Evolutionary conservation across 2,888 invertebrate genomes (phyloP).

Genomic region (Diloba caeruleocephala): DNA sequence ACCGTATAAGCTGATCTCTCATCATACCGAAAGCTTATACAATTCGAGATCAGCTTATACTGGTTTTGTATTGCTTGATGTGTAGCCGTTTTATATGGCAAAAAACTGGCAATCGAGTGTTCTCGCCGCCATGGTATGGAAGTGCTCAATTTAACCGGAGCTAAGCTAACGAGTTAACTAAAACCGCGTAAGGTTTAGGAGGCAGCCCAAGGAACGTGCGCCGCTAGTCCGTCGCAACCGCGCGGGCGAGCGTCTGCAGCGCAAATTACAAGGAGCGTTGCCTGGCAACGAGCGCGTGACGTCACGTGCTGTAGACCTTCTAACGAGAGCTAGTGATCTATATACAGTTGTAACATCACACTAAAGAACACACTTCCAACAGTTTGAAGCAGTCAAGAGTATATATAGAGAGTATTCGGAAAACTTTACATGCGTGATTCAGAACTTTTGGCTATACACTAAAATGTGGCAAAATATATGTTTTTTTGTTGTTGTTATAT

Average conservation of each 20-base stretch:
- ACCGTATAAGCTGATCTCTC: no score
- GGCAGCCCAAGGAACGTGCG: conserved; percentile 89
- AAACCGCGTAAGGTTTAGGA: conserved; percentile 85
- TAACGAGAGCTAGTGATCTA: conserved; percentile 90
- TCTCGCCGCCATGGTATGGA: conserved; percentile 90
- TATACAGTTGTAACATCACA: conserved; percentile 91
- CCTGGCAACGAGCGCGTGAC: conserved; percentile 90
- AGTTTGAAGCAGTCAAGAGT: no score
- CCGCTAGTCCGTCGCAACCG: conserved; percentile 90
- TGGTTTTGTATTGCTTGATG: no score
- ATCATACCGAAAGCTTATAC: no score
- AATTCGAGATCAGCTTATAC: no score
- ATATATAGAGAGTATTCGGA: no score
- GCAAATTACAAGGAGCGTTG: conserved; percentile 85
- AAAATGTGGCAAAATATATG: no score
- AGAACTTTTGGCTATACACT: conserved; percentile 51
- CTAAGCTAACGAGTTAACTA: conserved; percentile 90
- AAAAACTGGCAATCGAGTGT: conserved; percentile 86
- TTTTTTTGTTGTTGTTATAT: no score
- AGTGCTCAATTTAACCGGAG: conserved; percentile 92
- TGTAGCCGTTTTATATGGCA: no score
- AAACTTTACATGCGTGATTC: conserved; percentile 71
- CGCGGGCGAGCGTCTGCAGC: conserved; percentile 90
- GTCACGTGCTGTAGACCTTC: conserved; percentile 91
- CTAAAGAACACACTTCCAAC: conserved; percentile 91